phyloP scores from a whole-genome alignment of 2,888 invertebrate genomes.

The Mythimna loreyi region DNA sequence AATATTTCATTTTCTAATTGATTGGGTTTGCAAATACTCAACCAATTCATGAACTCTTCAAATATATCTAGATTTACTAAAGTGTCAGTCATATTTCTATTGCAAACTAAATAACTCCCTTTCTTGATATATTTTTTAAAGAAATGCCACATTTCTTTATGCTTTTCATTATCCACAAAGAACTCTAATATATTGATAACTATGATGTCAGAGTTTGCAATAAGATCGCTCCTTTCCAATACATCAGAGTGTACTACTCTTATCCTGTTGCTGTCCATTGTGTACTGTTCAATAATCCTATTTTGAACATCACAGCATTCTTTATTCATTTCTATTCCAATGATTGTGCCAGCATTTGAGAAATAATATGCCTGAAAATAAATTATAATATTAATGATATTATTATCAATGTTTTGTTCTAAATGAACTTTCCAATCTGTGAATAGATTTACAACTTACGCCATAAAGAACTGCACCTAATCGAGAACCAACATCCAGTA shows the following conservation, averaged over 20 bases:
- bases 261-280: conserved; percentile 86
- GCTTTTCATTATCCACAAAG: conserved; percentile 91
- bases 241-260: conserved; percentile 91
- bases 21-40: conserved; percentile 82
- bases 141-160: conserved; percentile 92
- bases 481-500: conserved; percentile 93
- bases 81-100: conserved; percentile 90
- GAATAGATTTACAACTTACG: conserved; percentile 79
- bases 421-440: neutral
- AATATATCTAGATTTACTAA: conserved; percentile 85
- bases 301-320: conserved; percentile 92
- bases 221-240: conserved; percentile 87
- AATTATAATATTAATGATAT: neutral
- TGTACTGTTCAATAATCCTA: conserved; percentile 89
- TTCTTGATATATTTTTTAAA: conserved; percentile 89
- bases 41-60: conserved; percentile 87
- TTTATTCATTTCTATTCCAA: conserved; percentile 93
- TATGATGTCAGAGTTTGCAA: conserved; percentile 91
- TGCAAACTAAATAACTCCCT: conserved; percentile 91
- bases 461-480: conserved; percentile 93
- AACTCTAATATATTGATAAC: conserved; percentile 94
- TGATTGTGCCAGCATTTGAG: conserved; percentile 90
- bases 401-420: neutral
- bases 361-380: conserved; percentile 91
- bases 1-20: conserved; percentile 86